Evolutionary conservation across 1,140 invertebrate genomes (phyloP).

Genomic region (Drosophila suzukii): DNA sequence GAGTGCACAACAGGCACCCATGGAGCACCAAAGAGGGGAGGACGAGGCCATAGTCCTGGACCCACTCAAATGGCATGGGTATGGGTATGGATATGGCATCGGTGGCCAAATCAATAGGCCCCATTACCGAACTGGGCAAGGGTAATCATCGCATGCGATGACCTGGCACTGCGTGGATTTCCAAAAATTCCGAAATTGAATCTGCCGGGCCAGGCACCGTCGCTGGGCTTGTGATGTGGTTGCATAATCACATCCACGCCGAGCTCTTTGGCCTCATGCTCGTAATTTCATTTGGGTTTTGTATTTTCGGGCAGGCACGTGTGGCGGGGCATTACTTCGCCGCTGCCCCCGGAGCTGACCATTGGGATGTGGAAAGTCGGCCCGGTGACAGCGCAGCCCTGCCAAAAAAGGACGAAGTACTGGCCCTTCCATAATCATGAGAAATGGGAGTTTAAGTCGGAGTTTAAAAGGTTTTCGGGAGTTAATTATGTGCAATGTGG

Average conservation of each 20-base stretch:
- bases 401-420: not conserved
- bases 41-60: not conserved
- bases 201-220: not conserved
- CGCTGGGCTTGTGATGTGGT: not conserved
- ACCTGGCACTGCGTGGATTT: conserved; percentile 1
- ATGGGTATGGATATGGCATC: not conserved
- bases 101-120: not conserved
- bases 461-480: not conserved
- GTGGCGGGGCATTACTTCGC: not conserved
- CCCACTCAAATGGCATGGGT: no score
- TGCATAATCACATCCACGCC: conserved; percentile 20
- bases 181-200: conserved; percentile 10
- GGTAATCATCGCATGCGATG: not conserved
- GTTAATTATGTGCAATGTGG: not conserved
- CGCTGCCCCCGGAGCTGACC: not conserved
- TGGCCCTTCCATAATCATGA: not conserved
- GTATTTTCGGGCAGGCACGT: conserved; percentile 4
- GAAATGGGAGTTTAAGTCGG: not conserved
- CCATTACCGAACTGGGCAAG: not conserved
- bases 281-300: conserved; percentile 18
- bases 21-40: not conserved
- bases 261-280: not conserved
- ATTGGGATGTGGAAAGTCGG: not conserved
- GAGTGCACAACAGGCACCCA: not conserved
- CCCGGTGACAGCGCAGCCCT: not conserved